A percentile compares a stretch with the other conserved stretches of the same genome.
These are phyloP conservation scores for Eulemur rubriventer DNA, from an alignment of 2,797 vertebrate species.

Conservation along the genomic window DNA sequence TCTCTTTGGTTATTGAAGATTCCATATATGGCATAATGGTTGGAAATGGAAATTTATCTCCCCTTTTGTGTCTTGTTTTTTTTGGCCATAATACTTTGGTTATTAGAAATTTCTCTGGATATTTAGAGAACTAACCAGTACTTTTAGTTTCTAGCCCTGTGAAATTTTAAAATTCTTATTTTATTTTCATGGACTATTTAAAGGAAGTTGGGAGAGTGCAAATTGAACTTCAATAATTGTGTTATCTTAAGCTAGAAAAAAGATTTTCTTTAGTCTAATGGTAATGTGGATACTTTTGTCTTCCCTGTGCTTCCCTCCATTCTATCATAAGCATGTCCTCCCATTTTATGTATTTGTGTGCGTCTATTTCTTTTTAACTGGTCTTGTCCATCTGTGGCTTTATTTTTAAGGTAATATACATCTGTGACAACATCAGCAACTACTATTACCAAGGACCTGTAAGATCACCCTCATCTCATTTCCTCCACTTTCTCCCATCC, in stretches of 20 bases:
- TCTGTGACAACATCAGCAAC: not conserved
- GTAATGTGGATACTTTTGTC: not conserved
- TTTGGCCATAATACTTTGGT: not conserved
- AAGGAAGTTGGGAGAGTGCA: not conserved
- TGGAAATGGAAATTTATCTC: not conserved
- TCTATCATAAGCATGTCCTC: not conserved
- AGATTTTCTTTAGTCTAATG: not conserved
- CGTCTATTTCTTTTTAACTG: not conserved
- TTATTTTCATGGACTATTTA: not conserved
- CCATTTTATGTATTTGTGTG: not conserved
- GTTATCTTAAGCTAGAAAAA: not conserved
- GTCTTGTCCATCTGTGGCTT: not conserved
- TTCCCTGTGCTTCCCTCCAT: not conserved
- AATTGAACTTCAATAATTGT: not conserved
- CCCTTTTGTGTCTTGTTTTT: not conserved
- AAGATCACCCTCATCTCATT: not conserved
- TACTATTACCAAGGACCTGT: not conserved
- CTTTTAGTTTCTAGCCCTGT: not conserved
- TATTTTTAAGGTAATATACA: not conserved
- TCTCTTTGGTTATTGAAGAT: not conserved
- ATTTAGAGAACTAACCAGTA: not conserved
- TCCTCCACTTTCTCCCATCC: too few species aligned
- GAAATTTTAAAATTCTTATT: not conserved
- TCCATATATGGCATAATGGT: not conserved
- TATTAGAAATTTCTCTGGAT: not conserved